Conservation (phyloP, 1,140 invertebrate genomes). For the Teleopsis dalmanni region DNA sequence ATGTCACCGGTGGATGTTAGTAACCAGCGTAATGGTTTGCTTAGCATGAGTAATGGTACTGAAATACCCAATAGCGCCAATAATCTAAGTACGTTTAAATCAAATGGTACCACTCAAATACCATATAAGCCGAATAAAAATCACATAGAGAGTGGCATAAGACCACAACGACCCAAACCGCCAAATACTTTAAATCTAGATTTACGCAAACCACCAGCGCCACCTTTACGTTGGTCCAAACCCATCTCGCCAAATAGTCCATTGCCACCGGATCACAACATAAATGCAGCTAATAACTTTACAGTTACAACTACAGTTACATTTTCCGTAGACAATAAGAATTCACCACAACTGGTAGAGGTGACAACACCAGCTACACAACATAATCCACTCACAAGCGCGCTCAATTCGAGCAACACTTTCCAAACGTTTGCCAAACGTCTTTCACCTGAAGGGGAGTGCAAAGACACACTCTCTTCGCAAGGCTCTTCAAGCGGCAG, state of each 20-base stretch:
- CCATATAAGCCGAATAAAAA: constrained; percentile 3
- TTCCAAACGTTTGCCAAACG: constrained; percentile 46
- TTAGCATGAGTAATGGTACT: not conserved
- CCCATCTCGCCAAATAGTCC: constrained; percentile 47
- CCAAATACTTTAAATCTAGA: constrained; percentile 72
- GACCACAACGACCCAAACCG: constrained; percentile 67
- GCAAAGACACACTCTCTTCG: constrained; percentile 45
- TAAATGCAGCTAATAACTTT: constrained; percentile 54
- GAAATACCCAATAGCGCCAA: constrained; percentile 9
- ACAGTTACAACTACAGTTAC: constrained; percentile 75
- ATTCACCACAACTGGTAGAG: constrained; percentile 45
- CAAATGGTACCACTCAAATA: constrained; percentile 2
- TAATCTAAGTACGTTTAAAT: constrained; percentile 37
- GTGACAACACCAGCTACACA: constrained; percentile 34
- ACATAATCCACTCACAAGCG: constrained; percentile 30
- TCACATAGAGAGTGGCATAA: constrained; percentile 26
- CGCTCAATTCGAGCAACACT: constrained; percentile 30
- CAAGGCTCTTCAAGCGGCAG: constrained; percentile 47
- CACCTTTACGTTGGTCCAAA: constrained; percentile 58
- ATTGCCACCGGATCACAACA: constrained; percentile 57
- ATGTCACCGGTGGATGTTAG: constrained; percentile 55
- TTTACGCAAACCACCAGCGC: constrained; percentile 51
- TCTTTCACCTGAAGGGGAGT: constrained; percentile 48
- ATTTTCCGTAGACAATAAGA: constrained; percentile 61
- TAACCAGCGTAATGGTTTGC: constrained; percentile 16